A percentile compares a stretch with the other conserved stretches of the same genome.
Evolutionary conservation across 2,888 invertebrate species (phyloP).

Genomic region (Panopea generosa): DNA sequence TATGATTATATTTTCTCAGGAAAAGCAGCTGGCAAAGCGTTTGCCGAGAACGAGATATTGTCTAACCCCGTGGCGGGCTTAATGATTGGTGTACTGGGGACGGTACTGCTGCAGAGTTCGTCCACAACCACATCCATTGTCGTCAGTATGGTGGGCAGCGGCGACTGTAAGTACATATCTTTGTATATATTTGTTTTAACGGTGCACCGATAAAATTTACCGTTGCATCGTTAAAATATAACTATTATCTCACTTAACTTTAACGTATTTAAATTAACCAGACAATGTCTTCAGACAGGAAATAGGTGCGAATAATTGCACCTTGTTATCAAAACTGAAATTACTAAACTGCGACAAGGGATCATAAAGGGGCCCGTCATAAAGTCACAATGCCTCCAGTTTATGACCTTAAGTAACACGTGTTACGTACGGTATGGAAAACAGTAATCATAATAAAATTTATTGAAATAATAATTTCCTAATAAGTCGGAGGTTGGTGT

Average conservation of each 20-base stretch:
- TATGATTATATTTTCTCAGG: slow-evolving; percentile 60
- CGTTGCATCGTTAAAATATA: not conserved
- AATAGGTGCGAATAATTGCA: too few species aligned
- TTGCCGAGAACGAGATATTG: slow-evolving; percentile 85
- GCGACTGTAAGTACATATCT: slow-evolving; percentile 76
- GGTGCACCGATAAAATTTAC: too few species aligned
- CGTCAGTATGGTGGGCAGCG: slow-evolving; percentile 83
- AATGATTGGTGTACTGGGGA: slow-evolving; percentile 87
- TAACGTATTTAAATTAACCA: slow-evolving; percentile 14
- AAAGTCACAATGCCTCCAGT: too few species aligned
- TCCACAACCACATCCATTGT: slow-evolving; percentile 86
- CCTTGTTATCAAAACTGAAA: too few species aligned
- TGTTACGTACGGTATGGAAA: too few species aligned
- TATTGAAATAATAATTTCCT: too few species aligned
- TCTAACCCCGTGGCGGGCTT: slow-evolving; percentile 87
- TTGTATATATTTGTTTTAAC: too few species aligned
- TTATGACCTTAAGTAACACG: too few species aligned
- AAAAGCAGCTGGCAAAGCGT: slow-evolving; percentile 83
- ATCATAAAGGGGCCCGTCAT: too few species aligned
- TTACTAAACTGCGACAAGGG: too few species aligned
- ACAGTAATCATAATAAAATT: too few species aligned
- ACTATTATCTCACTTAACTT: slow-evolving; percentile 78
- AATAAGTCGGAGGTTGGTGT: too few species aligned
- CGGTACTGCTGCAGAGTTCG: slow-evolving; percentile 87
- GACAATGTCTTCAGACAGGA: not conserved